Base-by-base conservation (phyloP, 2,113 vertebrate species). In the Entelurus aequoreus region DNA sequence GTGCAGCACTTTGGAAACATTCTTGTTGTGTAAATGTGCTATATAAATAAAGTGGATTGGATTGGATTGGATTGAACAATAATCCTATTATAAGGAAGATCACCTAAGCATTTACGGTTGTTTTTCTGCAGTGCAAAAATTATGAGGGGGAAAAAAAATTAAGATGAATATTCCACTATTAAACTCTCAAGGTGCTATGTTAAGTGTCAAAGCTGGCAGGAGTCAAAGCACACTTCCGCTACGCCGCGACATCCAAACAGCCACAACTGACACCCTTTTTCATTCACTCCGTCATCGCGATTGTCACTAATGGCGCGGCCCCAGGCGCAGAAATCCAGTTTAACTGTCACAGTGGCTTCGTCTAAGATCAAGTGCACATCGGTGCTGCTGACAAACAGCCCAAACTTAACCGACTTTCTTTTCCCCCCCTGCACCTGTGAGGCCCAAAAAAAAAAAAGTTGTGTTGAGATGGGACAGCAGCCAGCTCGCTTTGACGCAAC, bases 241-340 rank as follows among this genome's bases (percentile, higher is more conserved):
- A 54, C 13, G 48, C 58, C 65, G 72, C 69, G 60, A 65, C 60
- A 65, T 76, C 1, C 1, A 15, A 79, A 64, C 78, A 76, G 73
- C 65, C 12, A 10, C 63, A 75, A 75, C 77, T 74, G 78, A 68
- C 37, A 69, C n/a, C 38, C 66, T 71, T 77, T 77, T 62, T n/a
- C 42, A 60, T 78, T 84, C 72, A 52, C 51, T 63, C 68, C 42
- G 70, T 77, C 68, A 80, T 54, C 63, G 64, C 35, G 56, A 72
- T 71, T 72, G 75, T 74, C 76, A 74, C 71, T 71, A 75, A 72
- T 53, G 58, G 60, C 4, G 3, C 49, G 38, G 75, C 78, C 77
- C 62, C 57, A 51, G 73, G 79, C 74, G n/a, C 66, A 75, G 36
- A 74, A 69, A 79, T 78, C 63, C 77, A 69, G 78, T 77, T 80